These are phyloP conservation scores for Campylomormyrus numenius DNA, from an alignment of 2,113 vertebrate species.

Conservation along the genomic window DNA sequence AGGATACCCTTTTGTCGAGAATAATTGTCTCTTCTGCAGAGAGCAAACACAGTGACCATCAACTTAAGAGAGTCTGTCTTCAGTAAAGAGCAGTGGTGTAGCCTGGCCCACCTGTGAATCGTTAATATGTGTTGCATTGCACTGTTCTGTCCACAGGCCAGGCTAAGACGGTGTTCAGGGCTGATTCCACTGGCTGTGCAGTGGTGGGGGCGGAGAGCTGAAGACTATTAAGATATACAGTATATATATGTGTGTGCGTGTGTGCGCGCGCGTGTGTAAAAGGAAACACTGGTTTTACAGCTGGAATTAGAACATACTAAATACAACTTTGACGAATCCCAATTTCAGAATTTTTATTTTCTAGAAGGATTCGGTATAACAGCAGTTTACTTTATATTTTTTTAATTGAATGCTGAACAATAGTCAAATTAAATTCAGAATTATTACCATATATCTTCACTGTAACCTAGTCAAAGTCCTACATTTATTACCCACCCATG, in stretches of 20 bases:
- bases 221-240: background rate
- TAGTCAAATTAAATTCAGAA: background rate
- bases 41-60: slow-evolving; percentile 46
- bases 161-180: slow-evolving; percentile 34
- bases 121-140: slow-evolving; percentile 53
- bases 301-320: background rate
- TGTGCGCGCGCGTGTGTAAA: background rate
- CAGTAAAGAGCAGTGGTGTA: slow-evolving; percentile 45
- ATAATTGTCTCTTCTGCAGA: slow-evolving; percentile 42
- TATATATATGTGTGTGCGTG: background rate
- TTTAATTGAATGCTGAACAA: background rate
- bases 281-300: background rate
- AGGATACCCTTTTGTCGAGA: slow-evolving; percentile 32
- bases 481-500: background rate
- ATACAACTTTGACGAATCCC: background rate
- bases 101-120: slow-evolving; percentile 55
- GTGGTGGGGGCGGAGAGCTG: background rate
- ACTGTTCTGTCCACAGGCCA: slow-evolving; percentile 18
- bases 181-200: background rate
- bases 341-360: background rate
- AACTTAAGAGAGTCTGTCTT: slow-evolving; percentile 40
- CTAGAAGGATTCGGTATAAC: background rate
- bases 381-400: background rate
- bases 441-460: background rate
- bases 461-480: background rate